Conservation (phyloP, 2,797 vertebrate genomes). For the Sebastes variabilis region DNA sequence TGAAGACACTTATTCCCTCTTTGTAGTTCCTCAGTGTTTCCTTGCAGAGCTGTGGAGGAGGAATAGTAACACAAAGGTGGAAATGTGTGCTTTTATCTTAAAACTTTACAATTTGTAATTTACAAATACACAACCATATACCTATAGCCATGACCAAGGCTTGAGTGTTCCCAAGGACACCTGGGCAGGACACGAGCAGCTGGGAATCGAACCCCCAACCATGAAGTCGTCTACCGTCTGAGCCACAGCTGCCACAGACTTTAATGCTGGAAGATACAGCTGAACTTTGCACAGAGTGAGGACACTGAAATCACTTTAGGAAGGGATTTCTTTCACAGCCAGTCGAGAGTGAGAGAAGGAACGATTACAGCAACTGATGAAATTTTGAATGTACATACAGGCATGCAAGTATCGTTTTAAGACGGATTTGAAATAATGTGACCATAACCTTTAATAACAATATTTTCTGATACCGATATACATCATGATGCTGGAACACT, state of each 20-base stretch:
- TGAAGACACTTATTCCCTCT: not conserved
- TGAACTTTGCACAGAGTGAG: not conserved
- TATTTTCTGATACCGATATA: not conserved
- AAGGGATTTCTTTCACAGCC: not conserved
- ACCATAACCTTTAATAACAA: not conserved
- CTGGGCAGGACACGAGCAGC: not conserved
- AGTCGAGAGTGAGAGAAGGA: not conserved
- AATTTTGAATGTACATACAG: not conserved
- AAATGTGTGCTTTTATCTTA: not conserved
- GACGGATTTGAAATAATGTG: not conserved
- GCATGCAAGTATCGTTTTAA: no score
- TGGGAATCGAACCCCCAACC: not conserved
- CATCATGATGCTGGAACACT: not conserved
- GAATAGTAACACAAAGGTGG: not conserved
- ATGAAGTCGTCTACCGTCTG: not conserved
- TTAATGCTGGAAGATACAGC: not conserved
- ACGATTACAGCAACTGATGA: not conserved
- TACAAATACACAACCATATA: not conserved
- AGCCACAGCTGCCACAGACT: not conserved
- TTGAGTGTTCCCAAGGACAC: not conserved
- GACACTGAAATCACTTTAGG: not conserved
- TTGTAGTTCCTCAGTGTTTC: not conserved
- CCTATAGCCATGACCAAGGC: not conserved
- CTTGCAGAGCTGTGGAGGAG: not conserved
- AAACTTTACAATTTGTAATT: not conserved